Conservation (phyloP, 2,888 invertebrate genomes). For the Ochropleura leucogaster region DNA sequence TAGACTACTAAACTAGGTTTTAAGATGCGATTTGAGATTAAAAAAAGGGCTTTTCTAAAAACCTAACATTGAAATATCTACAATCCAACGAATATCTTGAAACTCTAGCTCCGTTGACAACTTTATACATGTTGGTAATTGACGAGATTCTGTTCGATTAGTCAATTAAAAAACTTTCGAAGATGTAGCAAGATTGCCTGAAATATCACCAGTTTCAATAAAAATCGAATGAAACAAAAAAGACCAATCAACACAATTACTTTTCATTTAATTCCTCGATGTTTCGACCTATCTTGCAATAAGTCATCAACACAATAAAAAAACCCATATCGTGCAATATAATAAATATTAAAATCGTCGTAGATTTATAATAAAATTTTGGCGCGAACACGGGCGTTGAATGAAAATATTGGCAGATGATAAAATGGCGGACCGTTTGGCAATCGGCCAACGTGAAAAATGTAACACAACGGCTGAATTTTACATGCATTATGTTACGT, state of each 20-base stretch:
- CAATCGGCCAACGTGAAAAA: constrained; percentile 55
- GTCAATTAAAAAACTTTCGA: not conserved
- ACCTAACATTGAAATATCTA: not conserved
- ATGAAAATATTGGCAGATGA: constrained; percentile 64
- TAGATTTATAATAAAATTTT: constrained; percentile 50
- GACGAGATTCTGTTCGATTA: not conserved
- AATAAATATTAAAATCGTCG: constrained; percentile 55
- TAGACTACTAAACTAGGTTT: too few relatives aligned
- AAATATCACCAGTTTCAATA: not conserved
- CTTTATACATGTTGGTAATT: not conserved
- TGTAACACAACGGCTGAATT: constrained; percentile 54
- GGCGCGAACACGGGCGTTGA: constrained; percentile 47
- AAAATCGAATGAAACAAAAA: not conserved
- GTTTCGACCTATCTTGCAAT: constrained; percentile 3
- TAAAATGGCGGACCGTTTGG: constrained; percentile 59
- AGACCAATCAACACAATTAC: not conserved
- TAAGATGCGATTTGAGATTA: too few relatives aligned
- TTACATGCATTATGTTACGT: constrained; percentile 50
- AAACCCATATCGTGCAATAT: constrained; percentile 16
- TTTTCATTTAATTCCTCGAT: not conserved
- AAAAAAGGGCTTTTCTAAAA: not conserved
- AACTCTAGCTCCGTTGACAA: not conserved
- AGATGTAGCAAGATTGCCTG: not conserved
- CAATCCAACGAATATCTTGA: not conserved
- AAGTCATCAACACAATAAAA: constrained; percentile 24